phyloP scores from a whole-genome alignment of 2,888 invertebrate genomes.

The Nysson spinosus region DNA sequence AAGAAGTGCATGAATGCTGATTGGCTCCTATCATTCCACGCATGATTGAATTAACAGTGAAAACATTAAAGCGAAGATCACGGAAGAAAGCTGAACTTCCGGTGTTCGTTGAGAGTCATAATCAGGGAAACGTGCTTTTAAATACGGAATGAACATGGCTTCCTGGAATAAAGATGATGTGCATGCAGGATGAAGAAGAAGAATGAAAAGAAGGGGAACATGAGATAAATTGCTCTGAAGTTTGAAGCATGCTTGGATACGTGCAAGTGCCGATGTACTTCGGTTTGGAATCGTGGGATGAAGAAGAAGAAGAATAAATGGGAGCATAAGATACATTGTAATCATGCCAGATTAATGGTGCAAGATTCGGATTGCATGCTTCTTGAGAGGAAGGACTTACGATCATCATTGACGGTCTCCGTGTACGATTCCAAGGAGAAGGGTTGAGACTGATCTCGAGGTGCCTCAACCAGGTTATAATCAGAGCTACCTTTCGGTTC shows the following conservation, averaged over 20 bases:
- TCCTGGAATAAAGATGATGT: too few relatives aligned
- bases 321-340: background rate
- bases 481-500: conserved; percentile 73
- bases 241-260: conserved; percentile 18
- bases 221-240: too few relatives aligned
- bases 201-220: background rate
- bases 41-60: too few relatives aligned
- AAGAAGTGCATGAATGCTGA: too few relatives aligned
- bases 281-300: background rate
- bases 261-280: conserved; percentile 13
- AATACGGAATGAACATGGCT: too few relatives aligned
- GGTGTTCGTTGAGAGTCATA: too few relatives aligned
- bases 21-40: too few relatives aligned
- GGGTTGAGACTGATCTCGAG: conserved; percentile 72
- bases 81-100: too few relatives aligned
- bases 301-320: background rate
- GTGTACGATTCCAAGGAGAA: conserved; percentile 79
- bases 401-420: conserved; percentile 80
- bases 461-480: conserved; percentile 73
- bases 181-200: too few relatives aligned
- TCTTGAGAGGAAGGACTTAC: conserved; percentile 79
- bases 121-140: too few relatives aligned
- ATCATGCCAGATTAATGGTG: conserved; percentile 44
- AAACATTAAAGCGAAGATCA: too few relatives aligned
- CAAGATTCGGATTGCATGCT: conserved; percentile 51